Base-by-base conservation (phyloP, 1,140 invertebrate species). In the Gryllus bimaculatus region DNA sequence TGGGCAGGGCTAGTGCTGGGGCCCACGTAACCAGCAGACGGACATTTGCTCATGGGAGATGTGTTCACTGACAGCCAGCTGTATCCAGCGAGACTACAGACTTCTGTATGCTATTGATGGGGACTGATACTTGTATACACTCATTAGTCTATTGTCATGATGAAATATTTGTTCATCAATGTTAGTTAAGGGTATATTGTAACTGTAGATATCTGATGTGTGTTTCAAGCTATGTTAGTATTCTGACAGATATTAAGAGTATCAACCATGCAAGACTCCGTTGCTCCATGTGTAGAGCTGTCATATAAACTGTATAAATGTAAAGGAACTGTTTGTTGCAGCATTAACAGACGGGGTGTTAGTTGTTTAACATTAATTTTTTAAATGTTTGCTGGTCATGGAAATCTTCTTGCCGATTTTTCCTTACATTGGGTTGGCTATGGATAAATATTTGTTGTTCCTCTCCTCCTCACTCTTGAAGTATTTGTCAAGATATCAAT, bases 221-320 rank as follows among this genome's bases (percentile, higher is more conserved):
- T 66, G 54, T 66, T 66, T 66, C 54, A 66, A 66, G 18, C 54
- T 66, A 66, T 66, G 54, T 66, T 66, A 66, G 10, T 66, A 66
- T 66, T 66, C 54, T 66, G 54, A 66, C 54, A 66, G 78, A 49
- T 77, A 74, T 76, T 76, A 73, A 47, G 49, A 77, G 75, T 66
- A 80, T 80, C 76, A 80, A 80, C 79, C 79, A 80, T 80, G 79
- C 79, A 80, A 80, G 79, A 78, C 75, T 80, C 79, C 79, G 77
- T 20, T 4, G n/a, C n/a, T 48, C 48, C 20, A 66, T 66, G 54
- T 66, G 54, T 66, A 66, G 54, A 66, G 54, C 10, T 10, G 10
- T 66, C 10, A 13, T 18, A 66, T 66, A 66, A 66, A 66, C 54
- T 66, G 54, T 66, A 66, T 66, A 66, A 66, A 66, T 66, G 54